Percentiles rank a stretch among this genome's conserved stretches.
Evolutionary conservation across 2,888 invertebrate genomes (phyloP).

Genomic region (Sycophila texana): DNA sequence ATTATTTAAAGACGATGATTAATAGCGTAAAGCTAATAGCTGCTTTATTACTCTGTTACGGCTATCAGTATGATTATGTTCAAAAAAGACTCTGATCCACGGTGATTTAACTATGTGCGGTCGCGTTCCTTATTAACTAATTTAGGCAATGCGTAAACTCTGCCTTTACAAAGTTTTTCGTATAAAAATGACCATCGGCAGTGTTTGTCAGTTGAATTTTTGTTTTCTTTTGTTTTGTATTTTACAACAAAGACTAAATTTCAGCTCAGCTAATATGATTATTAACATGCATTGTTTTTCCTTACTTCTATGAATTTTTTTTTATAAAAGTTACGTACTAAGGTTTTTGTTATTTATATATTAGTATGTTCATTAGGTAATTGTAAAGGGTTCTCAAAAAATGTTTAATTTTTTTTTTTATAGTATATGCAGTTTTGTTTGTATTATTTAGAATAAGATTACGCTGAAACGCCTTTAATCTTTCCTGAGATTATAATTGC

Average conservation of each 20-base stretch:
- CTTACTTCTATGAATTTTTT: background rate
- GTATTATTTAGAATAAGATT: background rate
- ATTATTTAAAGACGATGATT: conserved; percentile 31
- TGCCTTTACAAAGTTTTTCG: conserved; percentile 11
- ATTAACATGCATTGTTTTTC: no score
- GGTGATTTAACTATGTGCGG: background rate
- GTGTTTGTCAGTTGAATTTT: background rate
- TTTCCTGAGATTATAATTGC: conserved; percentile 65
- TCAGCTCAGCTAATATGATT: conserved; percentile 9
- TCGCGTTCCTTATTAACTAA: conserved; percentile 17
- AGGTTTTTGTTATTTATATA: background rate
- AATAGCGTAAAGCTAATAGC: background rate
- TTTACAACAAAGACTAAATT: background rate
- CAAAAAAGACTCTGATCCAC: conserved; percentile 36
- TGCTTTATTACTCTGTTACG: background rate
- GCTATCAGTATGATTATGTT: background rate
- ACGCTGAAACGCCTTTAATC: conserved; percentile 11
- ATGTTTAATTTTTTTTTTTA: background rate
- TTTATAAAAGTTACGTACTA: background rate
- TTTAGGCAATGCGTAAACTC: conserved; percentile 35
- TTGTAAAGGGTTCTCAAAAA: background rate
- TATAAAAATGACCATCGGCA: conserved; percentile 25
- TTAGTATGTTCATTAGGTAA: conserved; percentile 15
- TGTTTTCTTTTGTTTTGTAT: background rate
- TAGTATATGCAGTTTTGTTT: background rate